Evolutionary conservation across 2,113 vertebrate species (phyloP).

Genomic region (Dicentrarchus labrax): DNA sequence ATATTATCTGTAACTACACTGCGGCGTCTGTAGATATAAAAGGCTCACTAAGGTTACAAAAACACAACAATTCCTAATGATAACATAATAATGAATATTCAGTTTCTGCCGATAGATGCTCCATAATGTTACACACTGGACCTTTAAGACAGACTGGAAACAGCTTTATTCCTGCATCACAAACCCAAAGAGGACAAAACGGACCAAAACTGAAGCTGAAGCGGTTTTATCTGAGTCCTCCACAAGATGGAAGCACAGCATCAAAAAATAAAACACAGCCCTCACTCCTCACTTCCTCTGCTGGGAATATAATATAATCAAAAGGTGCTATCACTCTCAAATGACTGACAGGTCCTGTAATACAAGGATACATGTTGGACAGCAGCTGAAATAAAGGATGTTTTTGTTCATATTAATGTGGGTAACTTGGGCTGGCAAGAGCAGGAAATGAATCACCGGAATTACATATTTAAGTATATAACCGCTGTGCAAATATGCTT

Average conservation of each 20-base stretch:
- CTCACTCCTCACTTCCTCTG: too few species aligned
- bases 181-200: neutral
- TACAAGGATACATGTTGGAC: neutral
- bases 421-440: neutral
- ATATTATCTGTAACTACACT: too few species aligned
- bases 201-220: neutral
- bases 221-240: neutral
- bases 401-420: neutral
- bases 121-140: too few species aligned
- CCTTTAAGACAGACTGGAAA: neutral
- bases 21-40: too few species aligned
- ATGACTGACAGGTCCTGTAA: neutral
- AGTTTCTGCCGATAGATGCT: too few species aligned
- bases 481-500: too few species aligned
- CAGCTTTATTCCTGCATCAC: neutral
- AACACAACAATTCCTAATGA: too few species aligned
- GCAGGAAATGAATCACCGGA: neutral
- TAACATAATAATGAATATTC: too few species aligned
- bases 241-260: conserved; percentile 42
- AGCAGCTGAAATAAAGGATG: neutral
- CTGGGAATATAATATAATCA: too few species aligned
- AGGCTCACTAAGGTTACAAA: too few species aligned
- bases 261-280: neutral
- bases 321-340: neutral
- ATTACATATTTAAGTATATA: neutral